A percentile compares a stretch with the other conserved stretches of the same genome.
phyloP scores from a whole-genome alignment of 2,797 vertebrate species.

The Apogon hyalosoma region DNA sequence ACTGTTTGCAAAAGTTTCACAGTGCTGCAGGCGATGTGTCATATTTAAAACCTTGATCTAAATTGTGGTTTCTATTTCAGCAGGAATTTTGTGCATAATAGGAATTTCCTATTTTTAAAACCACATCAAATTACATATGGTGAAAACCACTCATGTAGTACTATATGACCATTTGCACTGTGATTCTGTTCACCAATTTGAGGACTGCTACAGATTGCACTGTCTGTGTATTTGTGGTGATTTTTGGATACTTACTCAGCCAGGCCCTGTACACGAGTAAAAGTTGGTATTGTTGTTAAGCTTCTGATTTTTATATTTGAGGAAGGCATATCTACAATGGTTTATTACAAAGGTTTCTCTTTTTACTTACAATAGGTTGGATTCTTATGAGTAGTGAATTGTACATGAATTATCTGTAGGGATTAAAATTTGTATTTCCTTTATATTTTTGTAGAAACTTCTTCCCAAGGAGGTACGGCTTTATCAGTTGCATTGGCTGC shows the following conservation, averaged over 20 bases:
- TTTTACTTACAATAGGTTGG: neutral
- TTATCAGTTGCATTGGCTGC: neutral
- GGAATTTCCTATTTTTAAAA: slow-evolving; percentile 2
- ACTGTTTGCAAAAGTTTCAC: slow-evolving; percentile 26
- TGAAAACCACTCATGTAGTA: neutral
- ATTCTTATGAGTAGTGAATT: neutral
- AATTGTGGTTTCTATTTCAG: slow-evolving; percentile 1
- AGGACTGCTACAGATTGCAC: neutral
- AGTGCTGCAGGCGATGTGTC: slow-evolving; percentile 7
- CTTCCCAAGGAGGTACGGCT: neutral
- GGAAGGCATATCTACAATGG: neutral
- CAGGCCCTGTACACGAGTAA: too few relatives aligned
- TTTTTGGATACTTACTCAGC: neutral
- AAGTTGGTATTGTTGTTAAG: too few relatives aligned
- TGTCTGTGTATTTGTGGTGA: neutral
- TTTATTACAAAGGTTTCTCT: neutral
- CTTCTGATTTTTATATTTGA: too few relatives aligned
- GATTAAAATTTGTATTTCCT: too few relatives aligned
- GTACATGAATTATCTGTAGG: neutral
- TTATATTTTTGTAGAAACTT: neutral
- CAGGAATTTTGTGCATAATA: too few relatives aligned
- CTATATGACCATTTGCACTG: slow-evolving; percentile 5
- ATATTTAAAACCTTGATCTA: slow-evolving; percentile 10
- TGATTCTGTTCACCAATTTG: slow-evolving; percentile 17
- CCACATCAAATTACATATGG: slow-evolving; percentile 2